Conservation (phyloP, 2,888 invertebrate species). For the Tiphia femorata region DNA sequence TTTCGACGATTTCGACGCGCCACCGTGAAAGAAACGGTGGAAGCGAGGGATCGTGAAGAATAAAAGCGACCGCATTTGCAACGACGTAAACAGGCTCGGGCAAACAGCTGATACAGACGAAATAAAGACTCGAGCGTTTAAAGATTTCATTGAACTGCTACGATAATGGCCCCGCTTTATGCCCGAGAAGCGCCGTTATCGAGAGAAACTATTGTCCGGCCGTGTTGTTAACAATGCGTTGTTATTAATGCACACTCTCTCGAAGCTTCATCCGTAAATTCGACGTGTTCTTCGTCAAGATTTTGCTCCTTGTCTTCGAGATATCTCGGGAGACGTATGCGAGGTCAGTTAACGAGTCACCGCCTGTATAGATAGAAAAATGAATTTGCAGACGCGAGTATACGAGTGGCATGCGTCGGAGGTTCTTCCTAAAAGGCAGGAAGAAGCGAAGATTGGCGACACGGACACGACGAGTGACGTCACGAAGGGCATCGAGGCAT, state of each 20-base stretch:
- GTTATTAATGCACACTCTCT: slow-evolving; percentile 46
- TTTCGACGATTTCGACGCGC: too few species aligned
- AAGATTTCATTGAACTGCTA: slow-evolving; percentile 60
- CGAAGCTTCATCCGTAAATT: too few species aligned
- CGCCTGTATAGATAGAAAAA: not conserved
- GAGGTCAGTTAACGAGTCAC: not conserved
- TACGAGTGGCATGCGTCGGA: slow-evolving; percentile 41
- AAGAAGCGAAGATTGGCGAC: too few species aligned
- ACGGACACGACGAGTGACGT: too few species aligned
- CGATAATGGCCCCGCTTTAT: slow-evolving; percentile 47
- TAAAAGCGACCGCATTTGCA: slow-evolving; percentile 7
- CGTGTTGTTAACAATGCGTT: slow-evolving; percentile 53
- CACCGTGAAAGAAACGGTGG: too few species aligned
- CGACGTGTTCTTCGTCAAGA: too few species aligned
- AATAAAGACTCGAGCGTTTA: slow-evolving; percentile 55
- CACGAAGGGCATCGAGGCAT: too few species aligned
- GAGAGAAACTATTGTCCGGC: slow-evolving; percentile 59
- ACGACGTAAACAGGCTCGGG: slow-evolving; percentile 57
- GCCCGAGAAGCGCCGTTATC: slow-evolving; percentile 49
- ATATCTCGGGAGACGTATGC: not conserved
- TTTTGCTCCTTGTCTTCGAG: too few species aligned
- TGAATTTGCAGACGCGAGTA: slow-evolving; percentile 11
- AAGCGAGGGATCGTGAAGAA: too few species aligned
- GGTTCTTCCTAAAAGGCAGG: too few species aligned
- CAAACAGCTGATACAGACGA: slow-evolving; percentile 60